phyloP scores from a whole-genome alignment of 2,888 invertebrate genomes.

The Glaucopsyche alexis region DNA sequence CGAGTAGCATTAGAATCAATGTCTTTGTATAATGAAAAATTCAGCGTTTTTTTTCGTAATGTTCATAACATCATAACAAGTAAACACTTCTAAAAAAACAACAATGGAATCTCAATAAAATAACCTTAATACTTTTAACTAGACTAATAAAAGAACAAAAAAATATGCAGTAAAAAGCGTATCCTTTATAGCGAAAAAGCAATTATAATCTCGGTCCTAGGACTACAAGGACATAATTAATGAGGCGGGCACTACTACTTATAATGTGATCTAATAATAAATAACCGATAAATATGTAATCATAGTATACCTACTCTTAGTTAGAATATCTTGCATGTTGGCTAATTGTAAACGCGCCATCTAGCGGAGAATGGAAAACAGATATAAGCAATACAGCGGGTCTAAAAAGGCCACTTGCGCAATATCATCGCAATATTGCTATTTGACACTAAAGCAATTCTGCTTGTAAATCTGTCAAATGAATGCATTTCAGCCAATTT shows the following conservation, averaged over 20 bases:
- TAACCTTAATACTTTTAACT: neutral
- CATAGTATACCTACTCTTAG: neutral
- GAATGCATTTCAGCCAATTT: too few relatives aligned
- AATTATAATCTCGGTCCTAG: neutral
- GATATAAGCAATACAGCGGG: neutral
- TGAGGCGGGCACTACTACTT: neutral
- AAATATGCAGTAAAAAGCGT: neutral
- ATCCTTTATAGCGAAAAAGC: neutral
- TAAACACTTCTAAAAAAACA: neutral
- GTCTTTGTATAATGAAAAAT: too few relatives aligned
- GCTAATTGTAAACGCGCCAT: neutral
- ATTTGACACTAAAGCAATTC: too few relatives aligned
- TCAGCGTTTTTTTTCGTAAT: neutral
- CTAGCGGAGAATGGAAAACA: neutral
- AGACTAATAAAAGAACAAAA: neutral
- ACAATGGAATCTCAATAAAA: neutral
- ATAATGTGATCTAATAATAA: neutral
- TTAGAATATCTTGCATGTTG: neutral
- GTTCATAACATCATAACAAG: conserved; percentile 10
- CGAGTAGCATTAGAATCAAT: too few relatives aligned
- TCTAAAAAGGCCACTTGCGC: too few relatives aligned
- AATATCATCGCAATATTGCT: too few relatives aligned
- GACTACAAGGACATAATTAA: neutral
- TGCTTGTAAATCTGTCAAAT: too few relatives aligned
- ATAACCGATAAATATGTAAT: neutral